Conservation (phyloP, 1,140 invertebrate genomes). For the Drosophila baimaii region DNA sequence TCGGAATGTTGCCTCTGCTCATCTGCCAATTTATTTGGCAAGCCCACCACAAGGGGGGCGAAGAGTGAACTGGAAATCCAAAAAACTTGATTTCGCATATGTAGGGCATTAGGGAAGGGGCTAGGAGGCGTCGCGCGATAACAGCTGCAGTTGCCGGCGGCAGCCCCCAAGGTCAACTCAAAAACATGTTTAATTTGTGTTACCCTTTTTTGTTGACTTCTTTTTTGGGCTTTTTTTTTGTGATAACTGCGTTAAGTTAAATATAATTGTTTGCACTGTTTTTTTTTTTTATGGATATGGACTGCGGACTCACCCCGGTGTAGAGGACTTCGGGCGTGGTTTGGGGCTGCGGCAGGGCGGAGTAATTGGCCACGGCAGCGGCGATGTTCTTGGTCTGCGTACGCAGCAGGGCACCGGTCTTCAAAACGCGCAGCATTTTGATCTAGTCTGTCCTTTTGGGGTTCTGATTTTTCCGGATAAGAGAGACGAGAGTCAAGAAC, state of each 20-base stretch:
- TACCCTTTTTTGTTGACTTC: neutral
- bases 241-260: slow-evolving; percentile 18
- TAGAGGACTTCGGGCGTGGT: slow-evolving; percentile 74
- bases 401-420: slow-evolving; percentile 56
- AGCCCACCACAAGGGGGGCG: neutral
- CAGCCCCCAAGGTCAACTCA: slow-evolving; percentile 37
- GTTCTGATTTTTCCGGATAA: slow-evolving; percentile 13
- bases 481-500: neutral
- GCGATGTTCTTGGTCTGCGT: slow-evolving; percentile 47
- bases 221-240: neutral
- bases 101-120: slow-evolving; percentile 23
- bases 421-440: slow-evolving; percentile 74
- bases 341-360: slow-evolving; percentile 66
- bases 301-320: slow-evolving; percentile 78
- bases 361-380: slow-evolving; percentile 59
- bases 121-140: slow-evolving; percentile 13
- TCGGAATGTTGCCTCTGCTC: slow-evolving; percentile 24
- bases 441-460: slow-evolving; percentile 9
- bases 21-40: slow-evolving; percentile 38
- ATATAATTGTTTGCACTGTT: slow-evolving; percentile 13
- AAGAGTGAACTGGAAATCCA: slow-evolving; percentile 13
- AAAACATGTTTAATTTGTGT: slow-evolving; percentile 34
- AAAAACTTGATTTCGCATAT: slow-evolving; percentile 43
- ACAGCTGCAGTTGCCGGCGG: slow-evolving; percentile 34
- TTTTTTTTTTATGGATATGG: neutral